These are phyloP conservation scores for Microctenopoma steveboyesi DNA, from an alignment of 2,797 vertebrate species.

Conservation along the genomic window DNA sequence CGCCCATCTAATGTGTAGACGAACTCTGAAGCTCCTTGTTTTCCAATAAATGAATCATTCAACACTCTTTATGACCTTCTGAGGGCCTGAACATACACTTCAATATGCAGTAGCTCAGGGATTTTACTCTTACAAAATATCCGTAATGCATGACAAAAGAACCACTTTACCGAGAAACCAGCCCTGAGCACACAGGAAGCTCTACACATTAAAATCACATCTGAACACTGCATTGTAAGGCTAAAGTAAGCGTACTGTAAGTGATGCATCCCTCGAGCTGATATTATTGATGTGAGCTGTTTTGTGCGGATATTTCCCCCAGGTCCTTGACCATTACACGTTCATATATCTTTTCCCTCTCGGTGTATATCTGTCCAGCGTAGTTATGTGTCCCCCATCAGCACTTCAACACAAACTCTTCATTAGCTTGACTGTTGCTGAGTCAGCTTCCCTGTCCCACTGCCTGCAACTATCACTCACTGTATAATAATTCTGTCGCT, in stretches of 20 bases:
- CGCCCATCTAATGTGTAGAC: constrained; percentile 20
- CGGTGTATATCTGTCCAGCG: constrained; percentile 60
- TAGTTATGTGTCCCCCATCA: constrained; percentile 71
- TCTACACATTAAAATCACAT: constrained; percentile 2
- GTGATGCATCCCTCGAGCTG: constrained; percentile 19
- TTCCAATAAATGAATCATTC: constrained; percentile 9
- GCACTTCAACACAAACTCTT: constrained; percentile 54
- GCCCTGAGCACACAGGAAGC: constrained; percentile 24
- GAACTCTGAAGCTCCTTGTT: constrained; percentile 6
- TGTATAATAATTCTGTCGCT: constrained; percentile 53
- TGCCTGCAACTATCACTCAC: constrained; percentile 62
- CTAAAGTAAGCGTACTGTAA: constrained; percentile 12
- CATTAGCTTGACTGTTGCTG: constrained; percentile 70
- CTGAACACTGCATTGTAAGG: constrained; percentile 20
- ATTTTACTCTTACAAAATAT: constrained; percentile 7
- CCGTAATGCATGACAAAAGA: constrained; percentile 10
- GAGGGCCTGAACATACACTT: background rate
- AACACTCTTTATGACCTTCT: background rate
- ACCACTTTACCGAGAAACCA: constrained; percentile 34
- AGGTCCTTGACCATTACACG: constrained; percentile 35
- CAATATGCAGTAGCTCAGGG: constrained; percentile 15
- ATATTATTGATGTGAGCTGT: constrained; percentile 38
- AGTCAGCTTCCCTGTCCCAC: constrained; percentile 70
- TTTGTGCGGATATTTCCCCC: constrained; percentile 55
- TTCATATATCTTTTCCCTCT: constrained; percentile 38